Percentiles rank a stretch among this genome's conserved stretches.
Conservation (phyloP, 2,797 vertebrate species). For the Lateolabrax maculatus region DNA sequence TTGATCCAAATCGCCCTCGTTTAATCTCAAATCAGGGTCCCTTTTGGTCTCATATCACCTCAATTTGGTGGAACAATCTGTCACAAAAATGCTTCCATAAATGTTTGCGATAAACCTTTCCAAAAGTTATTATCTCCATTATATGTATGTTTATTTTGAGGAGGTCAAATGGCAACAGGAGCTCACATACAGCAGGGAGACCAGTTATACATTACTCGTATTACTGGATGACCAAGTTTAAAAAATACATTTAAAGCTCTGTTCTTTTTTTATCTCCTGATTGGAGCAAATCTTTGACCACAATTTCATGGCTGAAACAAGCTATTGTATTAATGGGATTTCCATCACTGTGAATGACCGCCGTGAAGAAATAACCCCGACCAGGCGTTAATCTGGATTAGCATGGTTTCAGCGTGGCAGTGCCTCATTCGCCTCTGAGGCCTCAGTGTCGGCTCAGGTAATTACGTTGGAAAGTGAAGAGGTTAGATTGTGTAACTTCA, state of each 20-base stretch:
- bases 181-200: not conserved
- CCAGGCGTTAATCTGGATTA: conserved; percentile 63
- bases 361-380: not conserved
- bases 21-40: too few relatives aligned
- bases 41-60: not conserved
- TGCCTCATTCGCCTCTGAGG: conserved; percentile 9
- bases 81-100: not conserved
- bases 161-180: too few relatives aligned
- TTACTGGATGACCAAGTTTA: not conserved
- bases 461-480: conserved; percentile 44
- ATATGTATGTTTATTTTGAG: too few relatives aligned
- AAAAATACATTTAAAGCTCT: not conserved
- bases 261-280: not conserved
- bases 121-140: too few relatives aligned
- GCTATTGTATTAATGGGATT: conserved; percentile 48
- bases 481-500: conserved; percentile 24
- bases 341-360: conserved; percentile 11
- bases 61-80: not conserved
- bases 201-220: not conserved
- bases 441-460: conserved; percentile 44
- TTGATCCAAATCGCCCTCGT: too few relatives aligned
- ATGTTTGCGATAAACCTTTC: not conserved
- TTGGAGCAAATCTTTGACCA: not conserved
- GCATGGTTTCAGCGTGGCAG: conserved; percentile 9
- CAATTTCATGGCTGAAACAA: not conserved